Evolutionary conservation across 2,888 invertebrate genomes (phyloP), one percentile per base, ranked within the genome.

Genomic region (Athetis lepigone): DNA sequence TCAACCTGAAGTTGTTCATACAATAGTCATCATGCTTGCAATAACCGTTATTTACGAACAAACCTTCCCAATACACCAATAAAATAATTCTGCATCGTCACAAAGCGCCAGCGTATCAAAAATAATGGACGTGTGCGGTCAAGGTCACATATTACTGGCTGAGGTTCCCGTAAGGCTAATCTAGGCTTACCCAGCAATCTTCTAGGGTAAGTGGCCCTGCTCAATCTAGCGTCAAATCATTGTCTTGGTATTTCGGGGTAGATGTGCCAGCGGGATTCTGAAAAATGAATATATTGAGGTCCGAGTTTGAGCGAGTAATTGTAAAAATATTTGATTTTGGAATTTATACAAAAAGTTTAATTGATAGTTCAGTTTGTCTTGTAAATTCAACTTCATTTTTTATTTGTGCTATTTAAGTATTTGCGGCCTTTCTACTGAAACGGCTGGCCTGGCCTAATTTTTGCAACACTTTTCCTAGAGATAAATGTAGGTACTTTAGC

Each of bases 171-270:
- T 55, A 13, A 33, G 36, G 19, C 55, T 70, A 62, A 65, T 72
- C 75, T 57, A n/a, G 43, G 64, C 65, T 80, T 68, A 66, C 60
- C 47, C 51, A 54, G 65, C 69, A 70, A 78, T 78, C 72, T 78
- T 76, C 51, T 37, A 59, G 46, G 61, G 50, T 66, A 64, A 79
- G 79, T 67, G 63, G 57, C 23, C 50, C 29, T 56, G 75, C 68
- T 62, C 75, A 79, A 75, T 79, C 68, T 73, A 73, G 73, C 81
- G 65, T 73, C 75, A 75, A 80, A 75, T 75, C 54, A 75, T 75
- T 75, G 68, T 75, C 73, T 72, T 49, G 60, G 58, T 70, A 54
- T 55, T 60, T 62, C 47, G 61, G 47, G 59, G 66, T 49, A 8
- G 5, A 60, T 49, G 13, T 70, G 40, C 1, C 0, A 66, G 78